Base-by-base conservation (phyloP, 2,113 vertebrate genomes). In the Alligator mississippiensis region DNA sequence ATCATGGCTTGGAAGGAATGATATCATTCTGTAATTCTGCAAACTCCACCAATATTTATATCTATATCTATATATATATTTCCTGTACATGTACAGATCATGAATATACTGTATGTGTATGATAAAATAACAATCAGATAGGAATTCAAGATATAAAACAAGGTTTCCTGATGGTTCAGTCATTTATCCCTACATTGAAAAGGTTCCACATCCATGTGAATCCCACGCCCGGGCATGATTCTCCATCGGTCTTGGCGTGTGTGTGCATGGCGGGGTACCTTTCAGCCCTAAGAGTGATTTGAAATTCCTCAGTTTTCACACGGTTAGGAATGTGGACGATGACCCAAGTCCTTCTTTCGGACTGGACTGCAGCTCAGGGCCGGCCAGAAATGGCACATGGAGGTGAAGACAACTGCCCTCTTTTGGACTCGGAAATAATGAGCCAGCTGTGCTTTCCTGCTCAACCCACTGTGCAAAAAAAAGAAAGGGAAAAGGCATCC, bases 21-120 rank as follows among this genome's bases (percentile, higher is more conserved):
- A 76, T 86, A 82, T 75, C 57, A 63, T 77, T 85, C 79, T 54
- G 85, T 87, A 64, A 59, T 19, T 38, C 68, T 72, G 70, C 34
- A 62, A 77, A 24, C 25, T 60, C 25, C 30, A 34, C 84, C 30
- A 22, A 90, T 77, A 91, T 60, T 54, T 84, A 47, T 82, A 61
- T 72, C 70, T 88, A 54, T 68, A 75, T 30, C 60, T 80, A 47
- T 47, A 25, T 59, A 25, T 59, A 84, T 66, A 28, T 38, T 80
- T 88, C 34, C n/a, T 57, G 54, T 63, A 91, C 61, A 90, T 86
- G 84, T 77, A 87, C 84, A 92, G 84, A 19, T 47, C 83, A 87
- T 68, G 70, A 62, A 72, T 85, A 90, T 72, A 77, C 72, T 19
- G 77, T 30, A 77, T 58, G 22, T 84, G 63, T 84, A 81, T 54